Percentiles rank a stretch among this genome's conserved stretches.
These are phyloP conservation scores for Sarcophilus harrisii DNA, from an alignment of 2,797 vertebrate genomes.

Conservation along the genomic window DNA sequence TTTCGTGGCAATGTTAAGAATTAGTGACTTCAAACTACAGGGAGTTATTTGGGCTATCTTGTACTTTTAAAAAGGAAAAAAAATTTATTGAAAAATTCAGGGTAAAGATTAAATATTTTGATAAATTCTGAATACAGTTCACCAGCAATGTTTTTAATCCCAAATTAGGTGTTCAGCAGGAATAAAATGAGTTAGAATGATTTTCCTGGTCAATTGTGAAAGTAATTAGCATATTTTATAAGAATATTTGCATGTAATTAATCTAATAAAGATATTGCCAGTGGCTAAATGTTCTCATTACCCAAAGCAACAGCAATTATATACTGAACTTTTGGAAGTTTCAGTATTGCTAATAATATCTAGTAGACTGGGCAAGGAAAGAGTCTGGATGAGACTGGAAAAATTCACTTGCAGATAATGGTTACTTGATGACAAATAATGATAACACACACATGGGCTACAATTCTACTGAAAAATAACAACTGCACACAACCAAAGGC, in stretches of 20 bases:
- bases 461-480: neutral
- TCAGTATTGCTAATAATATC: slow-evolving; percentile 42
- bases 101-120: neutral
- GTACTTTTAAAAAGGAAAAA: neutral
- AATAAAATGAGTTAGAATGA: slow-evolving; percentile 45
- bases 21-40: neutral
- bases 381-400: slow-evolving; percentile 13
- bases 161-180: slow-evolving; percentile 38
- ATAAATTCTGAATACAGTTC: neutral
- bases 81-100: neutral
- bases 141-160: neutral
- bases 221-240: slow-evolving; percentile 16
- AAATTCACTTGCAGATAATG: slow-evolving; percentile 40
- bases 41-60: neutral
- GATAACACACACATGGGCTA: neutral
- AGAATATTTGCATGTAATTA: slow-evolving; percentile 55
- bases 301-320: slow-evolving; percentile 29
- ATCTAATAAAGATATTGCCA: slow-evolving; percentile 47
- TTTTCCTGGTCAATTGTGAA: slow-evolving; percentile 49
- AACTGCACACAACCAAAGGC: neutral
- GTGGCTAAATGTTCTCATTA: slow-evolving; percentile 46
- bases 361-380: slow-evolving; percentile 17
- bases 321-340: slow-evolving; percentile 59
- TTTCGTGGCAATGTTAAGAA: neutral
- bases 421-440: neutral